Base-by-base conservation (phyloP, 2,113 vertebrate species). In the Micromys minutus region DNA sequence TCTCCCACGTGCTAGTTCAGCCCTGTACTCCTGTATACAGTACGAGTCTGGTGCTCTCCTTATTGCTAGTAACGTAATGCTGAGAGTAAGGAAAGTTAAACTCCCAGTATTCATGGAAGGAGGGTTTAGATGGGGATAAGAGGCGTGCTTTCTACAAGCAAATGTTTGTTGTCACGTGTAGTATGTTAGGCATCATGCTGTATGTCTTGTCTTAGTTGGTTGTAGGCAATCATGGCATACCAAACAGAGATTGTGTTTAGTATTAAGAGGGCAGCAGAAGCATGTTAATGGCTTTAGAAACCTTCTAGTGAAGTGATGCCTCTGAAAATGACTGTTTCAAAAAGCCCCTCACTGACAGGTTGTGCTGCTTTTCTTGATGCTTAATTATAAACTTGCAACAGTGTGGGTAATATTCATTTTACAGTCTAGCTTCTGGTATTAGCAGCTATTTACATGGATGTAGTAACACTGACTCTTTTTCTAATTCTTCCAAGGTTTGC, bases 401-500 rank as follows among this genome's bases (percentile, higher is more conserved):
- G 9, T 47, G n/a, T 45, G 61, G 67, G 5, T 57, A 63, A 7
- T 11, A 29, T 87, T 89, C 22, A 39, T 87, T 93, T 93, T 95
- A 52, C 19, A 86, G 21, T 3, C 15, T 87, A 52, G 36, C 52
- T 97, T 96, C 59, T 77, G 45, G 67, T 91, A 22, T 52, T 91
- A 75, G 42, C 21, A 89, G 80, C 91, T 76, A 61, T 87, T 95
- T 80, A 87, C 2, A 50, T 87, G 21, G 36, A 52, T 89, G 1
- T 39, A 79, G 2, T 47, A 90, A 89, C 34, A 79, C 22, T 94
- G 50, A 77, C 57, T 95, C 93, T 94, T 87, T 94, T 10, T 86
- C 42, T 75, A 75, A 72, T 96, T 93, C 34, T 87, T 96, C 45
- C 52, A 98, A 98, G 98, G 97, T 94, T 98, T 99, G 90, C 96